Percentiles rank a stretch among this genome's conserved stretches.
Evolutionary conservation across 92 coral and sea anemone genomes (phyloP).

Genomic region (Palythoa grandis): DNA sequence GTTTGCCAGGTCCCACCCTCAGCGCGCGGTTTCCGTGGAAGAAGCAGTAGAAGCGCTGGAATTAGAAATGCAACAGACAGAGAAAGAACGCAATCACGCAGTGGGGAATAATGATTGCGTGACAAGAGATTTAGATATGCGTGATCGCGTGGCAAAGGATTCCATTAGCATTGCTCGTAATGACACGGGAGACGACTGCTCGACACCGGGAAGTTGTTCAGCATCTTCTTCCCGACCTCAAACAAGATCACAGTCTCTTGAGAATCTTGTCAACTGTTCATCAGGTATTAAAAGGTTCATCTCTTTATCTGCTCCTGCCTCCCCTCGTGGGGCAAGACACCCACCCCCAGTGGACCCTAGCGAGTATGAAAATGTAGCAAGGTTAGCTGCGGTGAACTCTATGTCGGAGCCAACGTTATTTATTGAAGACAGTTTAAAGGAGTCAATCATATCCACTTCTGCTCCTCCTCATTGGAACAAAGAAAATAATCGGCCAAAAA

Average conservation of each 20-base stretch:
- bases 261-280: conserved; percentile 44
- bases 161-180: conserved; percentile 6
- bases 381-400: conserved; percentile 63
- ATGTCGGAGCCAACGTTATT: conserved; percentile 94
- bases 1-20: conserved; percentile 29
- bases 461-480: conserved; percentile 46
- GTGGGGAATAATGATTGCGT: conserved; percentile 1
- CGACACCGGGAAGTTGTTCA: conserved; percentile 41
- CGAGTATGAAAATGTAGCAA: conserved; percentile 62
- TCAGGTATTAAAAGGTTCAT: conserved; percentile 30
- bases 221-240: conserved; percentile 61
- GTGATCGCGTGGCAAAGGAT: conserved; percentile 43
- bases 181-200: conserved; percentile 9
- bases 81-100: conserved; percentile 18
- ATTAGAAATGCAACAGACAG: conserved; percentile 39
- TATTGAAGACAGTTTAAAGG: conserved; percentile 56
- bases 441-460: conserved; percentile 13
- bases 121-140: conserved; percentile 6
- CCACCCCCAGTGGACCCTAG: conserved; percentile 68
- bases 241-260: conserved; percentile 73
- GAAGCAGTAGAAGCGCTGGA: conserved; percentile 91
- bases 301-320: conserved; percentile 95
- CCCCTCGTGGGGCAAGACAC: conserved; percentile 98
- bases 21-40: conserved; percentile 68
- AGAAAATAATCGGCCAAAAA: conserved; percentile 46